Base-by-base conservation (phyloP, 2,113 vertebrate species). In the Pedionomus torquatus region DNA sequence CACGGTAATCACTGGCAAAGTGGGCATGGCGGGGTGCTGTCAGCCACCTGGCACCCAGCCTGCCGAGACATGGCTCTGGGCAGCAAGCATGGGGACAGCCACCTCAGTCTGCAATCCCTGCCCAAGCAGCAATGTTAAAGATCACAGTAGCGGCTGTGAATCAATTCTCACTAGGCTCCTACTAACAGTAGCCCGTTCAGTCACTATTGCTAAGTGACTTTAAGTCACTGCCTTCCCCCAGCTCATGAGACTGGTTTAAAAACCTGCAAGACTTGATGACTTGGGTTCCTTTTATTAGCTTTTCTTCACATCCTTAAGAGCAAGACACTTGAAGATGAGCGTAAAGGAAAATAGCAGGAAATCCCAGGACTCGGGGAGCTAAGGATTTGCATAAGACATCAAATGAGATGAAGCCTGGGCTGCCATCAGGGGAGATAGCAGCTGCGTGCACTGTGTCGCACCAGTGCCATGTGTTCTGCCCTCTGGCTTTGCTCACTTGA, bases 361-460 rank as follows among this genome's bases (percentile, higher is more conserved):
- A 95, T 96, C 94, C 94, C 94, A 82, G 69, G 91, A 89, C 93
- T 95, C 35, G 0, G 65, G 69, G 70, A 96, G 93, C 69, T 43
- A 12, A 76, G 93, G 95, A 94, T 97, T 97, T 96, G 93, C 93
- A 96, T 96, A 96, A 97, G 93, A 93, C 94, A 93, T 97, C 96
- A 97, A 91, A 97, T 82, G 84, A 87, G 65, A 71, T 35, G 95
- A 87, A 95, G 83, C 46, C 89, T 14, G 77, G 83, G 91, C 89
- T 49, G 43, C 91, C n/a, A 61, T 58, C 79, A 20, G 86, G 94
- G 94, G 86, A 90, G 41, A 14, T 0, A 44, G 94, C 93, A 74
- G 89, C 89, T 90, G 51, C 1, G 2, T 10, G 58, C 70, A 28
- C n/a, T 1, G 2, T 41, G 89, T 86, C 3, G 1, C 93, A 78